These are phyloP conservation scores for Falco columbarius DNA, from an alignment of 2,797 vertebrate genomes.

Conservation along the genomic window DNA sequence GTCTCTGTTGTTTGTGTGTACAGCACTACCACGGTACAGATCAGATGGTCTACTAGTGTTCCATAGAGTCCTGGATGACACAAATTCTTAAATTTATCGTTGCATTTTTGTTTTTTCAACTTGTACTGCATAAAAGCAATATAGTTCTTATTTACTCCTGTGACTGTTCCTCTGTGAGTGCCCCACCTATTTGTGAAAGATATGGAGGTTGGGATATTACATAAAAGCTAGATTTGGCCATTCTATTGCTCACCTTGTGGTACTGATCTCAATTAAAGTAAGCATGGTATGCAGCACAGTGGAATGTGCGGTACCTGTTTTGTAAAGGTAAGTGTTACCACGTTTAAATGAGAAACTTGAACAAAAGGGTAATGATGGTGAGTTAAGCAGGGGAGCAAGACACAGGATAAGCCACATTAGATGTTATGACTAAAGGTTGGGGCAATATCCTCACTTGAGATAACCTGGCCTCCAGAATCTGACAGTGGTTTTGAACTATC, in stretches of 20 bases:
- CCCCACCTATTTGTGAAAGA: not conserved
- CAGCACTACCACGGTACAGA: not conserved
- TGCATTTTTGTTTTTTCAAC: not conserved
- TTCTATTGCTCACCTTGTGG: not conserved
- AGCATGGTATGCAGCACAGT: not conserved
- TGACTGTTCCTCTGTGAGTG: not conserved
- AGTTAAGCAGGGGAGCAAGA: not conserved
- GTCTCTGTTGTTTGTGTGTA: conserved; percentile 20
- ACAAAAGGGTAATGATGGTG: not conserved
- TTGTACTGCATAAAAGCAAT: not conserved
- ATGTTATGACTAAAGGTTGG: not conserved
- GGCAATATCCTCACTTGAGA: not conserved
- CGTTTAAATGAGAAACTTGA: not conserved
- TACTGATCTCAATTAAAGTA: not conserved
- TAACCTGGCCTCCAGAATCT: not conserved
- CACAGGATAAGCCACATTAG: not conserved
- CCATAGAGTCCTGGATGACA: not conserved
- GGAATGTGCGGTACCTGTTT: not conserved
- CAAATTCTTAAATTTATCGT: not conserved
- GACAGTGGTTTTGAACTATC: not conserved
- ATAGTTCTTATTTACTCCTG: not conserved
- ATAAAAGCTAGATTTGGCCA: not conserved
- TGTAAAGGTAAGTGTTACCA: not conserved
- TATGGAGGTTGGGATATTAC: not conserved
- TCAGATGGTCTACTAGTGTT: not conserved